Conservation (phyloP, 2,888 invertebrate species). For the Synergus itoensis region DNA sequence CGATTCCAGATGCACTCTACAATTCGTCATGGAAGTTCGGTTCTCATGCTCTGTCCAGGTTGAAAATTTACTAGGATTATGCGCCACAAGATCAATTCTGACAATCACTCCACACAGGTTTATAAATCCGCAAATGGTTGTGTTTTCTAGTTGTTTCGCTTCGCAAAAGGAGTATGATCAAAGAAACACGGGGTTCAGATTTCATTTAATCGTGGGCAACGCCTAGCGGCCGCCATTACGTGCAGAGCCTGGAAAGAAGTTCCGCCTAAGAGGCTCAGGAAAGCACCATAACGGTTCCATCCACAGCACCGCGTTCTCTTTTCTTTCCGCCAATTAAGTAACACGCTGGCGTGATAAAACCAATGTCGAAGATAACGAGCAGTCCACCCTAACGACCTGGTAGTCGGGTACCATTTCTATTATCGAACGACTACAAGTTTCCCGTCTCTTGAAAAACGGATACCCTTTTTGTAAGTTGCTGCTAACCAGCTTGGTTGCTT, state of each 20-base stretch:
- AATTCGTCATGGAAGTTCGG: not conserved
- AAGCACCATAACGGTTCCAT: conserved; percentile 2
- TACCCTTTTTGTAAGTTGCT: not conserved
- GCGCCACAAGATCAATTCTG: not conserved
- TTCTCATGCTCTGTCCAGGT: not conserved
- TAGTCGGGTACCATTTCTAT: not conserved
- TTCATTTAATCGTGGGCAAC: not conserved
- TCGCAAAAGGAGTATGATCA: not conserved
- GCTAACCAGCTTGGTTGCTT: not conserved
- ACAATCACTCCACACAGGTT: conserved; percentile 10
- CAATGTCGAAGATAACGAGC: not conserved
- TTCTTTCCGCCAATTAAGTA: not conserved
- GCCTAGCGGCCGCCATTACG: conserved; percentile 1
- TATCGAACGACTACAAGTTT: not conserved
- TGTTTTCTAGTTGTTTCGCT: not conserved
- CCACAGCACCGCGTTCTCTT: not conserved
- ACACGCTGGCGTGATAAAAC: not conserved
- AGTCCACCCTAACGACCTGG: not conserved
- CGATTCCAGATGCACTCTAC: not conserved
- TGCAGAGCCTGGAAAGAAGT: not conserved
- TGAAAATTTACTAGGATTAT: not conserved
- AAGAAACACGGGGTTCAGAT: not conserved
- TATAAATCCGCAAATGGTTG: not conserved
- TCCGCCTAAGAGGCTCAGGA: not conserved
- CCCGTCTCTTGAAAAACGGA: conserved; percentile 13